Evolutionary conservation across 2,797 vertebrate species (phyloP).

Genomic region (Sebastes baramenuke): DNA sequence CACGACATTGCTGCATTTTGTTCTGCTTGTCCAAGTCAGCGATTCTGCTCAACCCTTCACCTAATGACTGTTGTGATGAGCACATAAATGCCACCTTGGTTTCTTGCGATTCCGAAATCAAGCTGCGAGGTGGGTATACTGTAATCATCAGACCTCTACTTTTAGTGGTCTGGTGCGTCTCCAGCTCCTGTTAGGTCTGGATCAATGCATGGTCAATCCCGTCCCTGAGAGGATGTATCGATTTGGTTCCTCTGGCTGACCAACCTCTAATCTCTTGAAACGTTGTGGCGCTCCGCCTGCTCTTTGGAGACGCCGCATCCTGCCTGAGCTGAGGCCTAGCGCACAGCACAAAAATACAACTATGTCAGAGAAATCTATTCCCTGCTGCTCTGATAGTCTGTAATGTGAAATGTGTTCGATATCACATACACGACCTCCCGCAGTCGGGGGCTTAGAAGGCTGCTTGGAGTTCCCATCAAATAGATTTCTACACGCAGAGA

Average conservation of each 20-base stretch:
- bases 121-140: slow-evolving; percentile 19
- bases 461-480: slow-evolving; percentile 13
- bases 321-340: slow-evolving; percentile 36
- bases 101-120: slow-evolving; percentile 55
- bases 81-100: slow-evolving; percentile 51
- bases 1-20: neutral
- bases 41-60: slow-evolving; percentile 26
- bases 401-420: slow-evolving; percentile 47
- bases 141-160: slow-evolving; percentile 52
- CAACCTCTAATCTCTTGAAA: slow-evolving; percentile 82
- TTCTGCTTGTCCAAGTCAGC: slow-evolving; percentile 21
- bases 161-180: slow-evolving; percentile 59
- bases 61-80: slow-evolving; percentile 45
- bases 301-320: slow-evolving; percentile 71
- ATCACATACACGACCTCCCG: slow-evolving; percentile 25
- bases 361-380: slow-evolving; percentile 60
- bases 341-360: slow-evolving; percentile 53
- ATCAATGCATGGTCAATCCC: slow-evolving; percentile 83
- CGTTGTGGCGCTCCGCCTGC: slow-evolving; percentile 48
- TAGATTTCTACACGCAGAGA: neutral
- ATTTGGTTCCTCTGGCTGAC: slow-evolving; percentile 75
- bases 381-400: slow-evolving; percentile 28
- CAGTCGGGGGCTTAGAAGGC: slow-evolving; percentile 7
- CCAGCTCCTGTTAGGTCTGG: slow-evolving; percentile 68
- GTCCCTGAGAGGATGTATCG: slow-evolving; percentile 78